Conservation (phyloP, 2,113 vertebrate genomes). For the Gymnorhina tibicen region DNA sequence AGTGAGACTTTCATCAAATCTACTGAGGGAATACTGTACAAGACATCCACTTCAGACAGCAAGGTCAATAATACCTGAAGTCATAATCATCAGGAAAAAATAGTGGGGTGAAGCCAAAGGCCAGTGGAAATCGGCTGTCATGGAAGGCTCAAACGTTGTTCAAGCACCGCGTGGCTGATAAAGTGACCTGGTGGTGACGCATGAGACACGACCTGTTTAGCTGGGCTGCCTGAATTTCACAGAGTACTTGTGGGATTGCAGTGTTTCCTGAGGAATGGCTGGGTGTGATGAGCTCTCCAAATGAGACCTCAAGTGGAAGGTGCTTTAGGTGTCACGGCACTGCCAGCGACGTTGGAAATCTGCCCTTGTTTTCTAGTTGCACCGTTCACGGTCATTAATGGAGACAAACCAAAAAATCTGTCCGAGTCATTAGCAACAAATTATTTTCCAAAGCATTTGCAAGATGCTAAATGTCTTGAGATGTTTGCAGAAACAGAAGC, state of each 20-base stretch:
- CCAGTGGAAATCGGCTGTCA: background rate
- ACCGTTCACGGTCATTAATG: background rate
- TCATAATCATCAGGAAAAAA: background rate
- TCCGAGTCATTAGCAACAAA: background rate
- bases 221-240: background rate
- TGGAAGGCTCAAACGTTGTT: background rate
- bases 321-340: background rate
- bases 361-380: background rate
- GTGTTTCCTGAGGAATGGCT: background rate
- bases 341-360: background rate
- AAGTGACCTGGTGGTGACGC: background rate
- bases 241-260: background rate
- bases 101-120: background rate
- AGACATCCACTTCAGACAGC: background rate
- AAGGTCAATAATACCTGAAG: background rate
- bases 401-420: background rate
- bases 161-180: background rate
- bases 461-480: conserved; percentile 9
- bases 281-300: background rate
- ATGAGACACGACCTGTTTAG: too few species aligned
- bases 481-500: conserved; percentile 16
- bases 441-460: conserved; percentile 6
- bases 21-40: background rate
- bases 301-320: background rate
- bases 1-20: background rate